Base-by-base conservation (phyloP, 2,113 vertebrate genomes). In the Merops nubicus region DNA sequence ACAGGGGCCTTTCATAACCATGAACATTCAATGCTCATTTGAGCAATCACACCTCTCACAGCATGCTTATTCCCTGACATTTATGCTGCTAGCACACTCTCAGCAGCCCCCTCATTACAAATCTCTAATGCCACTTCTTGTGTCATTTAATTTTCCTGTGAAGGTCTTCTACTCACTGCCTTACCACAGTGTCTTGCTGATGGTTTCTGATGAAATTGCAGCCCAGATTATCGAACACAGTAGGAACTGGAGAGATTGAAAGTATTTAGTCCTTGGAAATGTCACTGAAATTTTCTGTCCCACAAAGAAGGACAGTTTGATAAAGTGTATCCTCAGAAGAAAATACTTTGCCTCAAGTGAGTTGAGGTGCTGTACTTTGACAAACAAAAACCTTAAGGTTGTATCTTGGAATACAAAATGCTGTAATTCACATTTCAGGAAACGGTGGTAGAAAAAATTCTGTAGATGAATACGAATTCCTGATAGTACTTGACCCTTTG, bases 11-110 rank as follows among this genome's bases (percentile, higher is more conserved):
- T 90, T 91, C 59, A 54, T 59, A 90, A 75, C 51, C 72, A n/a
- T 18, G 79, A 86, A 36, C 33, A 33, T 78, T 93, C 38, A 78
- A 13, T 1, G n/a, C 74, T 89, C 36, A 60, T 92, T 92, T 92
- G 83, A 96, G 76, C 86, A 92, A 84, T 92, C 90, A 78, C 72
- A 91, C 79, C 91, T 78, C 72, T 91, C 93, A 78, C 79, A 93
- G 75, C 88, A 80, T 36, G 67, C 72, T 74, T 86, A 51, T 54
- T 96, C 79, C 68, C 72, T 95, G 92, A 93, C 92, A 95, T 97
- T 97, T 92, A 90, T 85, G 77, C 89, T 91, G 65, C 85, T 17
- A 64, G 54, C 6, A 0, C 11, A 59, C 47, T 86, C 85, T 54
- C 79, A 91, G 95, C 90, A 95, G 38, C 76, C 63, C 64, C 42